Evolutionary conservation across 2,888 invertebrate species (phyloP).

Genomic region (Liodrosophila aerea): DNA sequence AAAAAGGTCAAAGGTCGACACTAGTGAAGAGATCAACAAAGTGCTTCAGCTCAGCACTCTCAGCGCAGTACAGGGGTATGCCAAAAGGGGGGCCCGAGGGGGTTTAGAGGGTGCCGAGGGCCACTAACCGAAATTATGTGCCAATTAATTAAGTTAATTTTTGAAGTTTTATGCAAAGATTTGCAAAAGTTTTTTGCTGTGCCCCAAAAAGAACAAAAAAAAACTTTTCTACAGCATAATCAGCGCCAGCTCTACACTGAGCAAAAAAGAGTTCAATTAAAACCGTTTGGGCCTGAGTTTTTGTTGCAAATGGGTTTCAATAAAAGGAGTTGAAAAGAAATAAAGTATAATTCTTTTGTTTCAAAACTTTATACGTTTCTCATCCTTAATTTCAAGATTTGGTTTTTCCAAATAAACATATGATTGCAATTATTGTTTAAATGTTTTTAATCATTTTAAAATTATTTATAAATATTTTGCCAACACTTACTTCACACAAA

Average conservation of each 20-base stretch:
- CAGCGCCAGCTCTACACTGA: neutral
- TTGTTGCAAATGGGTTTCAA: too few relatives aligned
- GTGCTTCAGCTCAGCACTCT: neutral
- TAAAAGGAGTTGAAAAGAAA: too few relatives aligned
- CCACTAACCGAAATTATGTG: constrained; percentile 44
- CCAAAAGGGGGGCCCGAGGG: neutral
- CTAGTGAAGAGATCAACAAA: constrained; percentile 3
- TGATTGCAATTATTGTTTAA: too few relatives aligned
- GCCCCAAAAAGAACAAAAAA: neutral
- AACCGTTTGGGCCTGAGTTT: too few relatives aligned
- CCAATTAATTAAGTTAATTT: constrained; percentile 61
- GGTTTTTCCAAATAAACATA: too few relatives aligned
- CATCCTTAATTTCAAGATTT: too few relatives aligned
- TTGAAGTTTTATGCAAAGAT: constrained; percentile 36
- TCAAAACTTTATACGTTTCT: too few relatives aligned
- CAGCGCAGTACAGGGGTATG: neutral
- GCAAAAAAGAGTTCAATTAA: too few relatives aligned
- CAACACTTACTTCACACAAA: too few relatives aligned
- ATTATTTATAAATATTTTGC: too few relatives aligned
- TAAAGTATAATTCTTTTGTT: too few relatives aligned
- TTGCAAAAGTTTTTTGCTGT: constrained; percentile 19
- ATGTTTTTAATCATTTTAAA: too few relatives aligned
- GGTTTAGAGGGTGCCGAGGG: neutral
- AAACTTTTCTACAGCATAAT: neutral
- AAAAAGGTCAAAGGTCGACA: constrained; percentile 47